Base-by-base conservation (phyloP, 2,888 invertebrate species). In the Tetanocera ferruginea region DNA sequence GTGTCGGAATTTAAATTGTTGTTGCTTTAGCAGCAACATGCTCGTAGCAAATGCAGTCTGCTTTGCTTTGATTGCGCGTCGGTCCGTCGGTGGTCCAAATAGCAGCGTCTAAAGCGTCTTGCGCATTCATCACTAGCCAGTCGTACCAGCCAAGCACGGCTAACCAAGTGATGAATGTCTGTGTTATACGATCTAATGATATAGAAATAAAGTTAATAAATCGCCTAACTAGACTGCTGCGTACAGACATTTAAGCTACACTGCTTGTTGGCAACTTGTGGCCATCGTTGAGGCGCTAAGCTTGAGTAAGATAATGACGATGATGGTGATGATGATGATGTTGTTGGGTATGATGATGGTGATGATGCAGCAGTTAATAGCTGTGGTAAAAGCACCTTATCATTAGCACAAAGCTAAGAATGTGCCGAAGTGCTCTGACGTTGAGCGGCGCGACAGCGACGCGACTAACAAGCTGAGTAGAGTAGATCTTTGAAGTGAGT, bases 121-220 rank as follows among this genome's bases (percentile, higher is more conserved):
- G 28, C 28, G 62, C 49, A 57, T 52, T 71, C 62, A 66, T 77
- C 79, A 80, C 70, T 55, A 69, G 64, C 67, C 75, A 77, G 52
- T 60, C 6, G 62, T 25, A 67, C 28, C 72, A 76, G 78, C 73
- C 51, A 70, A 74, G 79, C 80, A 82, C 82, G 43, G 64, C 31
- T 69, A 76, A 79, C 76, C 66, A 70, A 85, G 86, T 88, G 88
- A 88, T 86, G 87, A 88, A 88, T 88, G 87, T 85, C 87, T 87
- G 83, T 86, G 87, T 87, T 88, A 87, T 86, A 84, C 86, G 87
- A 88, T 87, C 88, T 87, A 88, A 88, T 88, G 88, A 86, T 88
- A 88, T 86, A 86, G 87, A 88, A 88, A 88, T 86, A 84, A 87
- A 87, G 87, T 88, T 88, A 87, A 88, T 88, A 88, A 88, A 88